Conservation (phyloP, 2,888 invertebrate species). For the Ptilodon capucinus region DNA sequence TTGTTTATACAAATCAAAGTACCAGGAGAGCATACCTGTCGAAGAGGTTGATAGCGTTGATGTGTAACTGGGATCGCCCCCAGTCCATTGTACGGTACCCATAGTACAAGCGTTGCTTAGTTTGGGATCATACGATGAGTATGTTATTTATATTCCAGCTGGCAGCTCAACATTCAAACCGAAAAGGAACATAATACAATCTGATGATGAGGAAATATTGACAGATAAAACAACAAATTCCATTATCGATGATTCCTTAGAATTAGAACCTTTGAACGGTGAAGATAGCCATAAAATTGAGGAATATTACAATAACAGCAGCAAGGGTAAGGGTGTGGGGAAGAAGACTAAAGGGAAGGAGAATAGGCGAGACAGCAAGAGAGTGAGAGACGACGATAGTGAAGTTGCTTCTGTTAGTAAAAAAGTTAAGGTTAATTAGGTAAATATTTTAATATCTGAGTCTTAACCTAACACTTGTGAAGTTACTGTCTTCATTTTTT, state of each 20-base stretch:
- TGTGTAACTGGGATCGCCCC: no score
- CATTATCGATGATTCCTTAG: constrained; percentile 56
- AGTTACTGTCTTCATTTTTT: no score
- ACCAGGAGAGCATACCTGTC: no score
- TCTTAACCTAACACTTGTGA: background rate
- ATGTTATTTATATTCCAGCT: constrained; percentile 34
- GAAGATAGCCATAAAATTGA: constrained; percentile 68
- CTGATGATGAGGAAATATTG: constrained; percentile 44
- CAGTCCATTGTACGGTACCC: no score
- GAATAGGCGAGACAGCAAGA: constrained; percentile 41
- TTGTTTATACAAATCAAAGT: no score
- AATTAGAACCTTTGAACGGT: constrained; percentile 56
- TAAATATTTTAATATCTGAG: background rate
- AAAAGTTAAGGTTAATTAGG: constrained; percentile 44
- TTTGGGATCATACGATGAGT: no score
- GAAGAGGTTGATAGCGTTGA: no score
- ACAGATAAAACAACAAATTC: constrained; percentile 47
- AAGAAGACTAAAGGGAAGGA: constrained; percentile 51
- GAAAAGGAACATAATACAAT: constrained; percentile 54
- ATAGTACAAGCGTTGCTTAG: no score
- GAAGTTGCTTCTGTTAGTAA: constrained; percentile 42
- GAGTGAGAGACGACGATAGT: constrained; percentile 41
- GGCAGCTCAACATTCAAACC: constrained; percentile 44
- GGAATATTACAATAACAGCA: constrained; percentile 57
- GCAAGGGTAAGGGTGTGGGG: constrained; percentile 50